phyloP scores from a whole-genome alignment of 1,140 invertebrate species.

The Dinothrombium tinctorium region DNA sequence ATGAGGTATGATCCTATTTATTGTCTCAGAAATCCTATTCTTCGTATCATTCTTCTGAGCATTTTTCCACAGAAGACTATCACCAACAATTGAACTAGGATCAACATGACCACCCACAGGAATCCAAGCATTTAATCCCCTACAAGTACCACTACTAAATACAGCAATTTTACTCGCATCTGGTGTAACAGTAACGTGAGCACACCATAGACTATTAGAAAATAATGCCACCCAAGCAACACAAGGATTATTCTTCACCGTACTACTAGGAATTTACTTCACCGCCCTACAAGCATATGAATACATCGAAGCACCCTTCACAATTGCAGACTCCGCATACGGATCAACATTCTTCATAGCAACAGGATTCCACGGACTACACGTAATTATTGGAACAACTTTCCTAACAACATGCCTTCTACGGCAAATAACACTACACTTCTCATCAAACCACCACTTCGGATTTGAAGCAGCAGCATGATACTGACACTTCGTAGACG shows the following conservation, averaged over 20 bases:
- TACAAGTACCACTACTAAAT: constrained; percentile 34
- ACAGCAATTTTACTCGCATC: constrained; percentile 31
- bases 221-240: constrained; percentile 23
- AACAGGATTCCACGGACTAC: constrained; percentile 43
- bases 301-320: constrained; percentile 26
- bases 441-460: constrained; percentile 35
- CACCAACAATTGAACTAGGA: constrained; percentile 34
- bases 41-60: constrained; percentile 35
- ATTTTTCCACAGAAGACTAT: constrained; percentile 35
- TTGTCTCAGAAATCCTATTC: constrained; percentile 35
- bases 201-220: constrained; percentile 30
- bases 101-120: constrained; percentile 28
- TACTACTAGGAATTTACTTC: constrained; percentile 30
- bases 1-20: constrained; percentile 35
- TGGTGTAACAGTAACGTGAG: constrained; percentile 29
- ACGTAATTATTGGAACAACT: constrained; percentile 39
- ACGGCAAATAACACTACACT: constrained; percentile 28
- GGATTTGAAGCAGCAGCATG: constrained; percentile 40
- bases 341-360: constrained; percentile 41
- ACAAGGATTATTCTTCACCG: constrained; percentile 24
- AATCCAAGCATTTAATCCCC: constrained; percentile 34
- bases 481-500: constrained; percentile 50
- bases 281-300: constrained; percentile 21
- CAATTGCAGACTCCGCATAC: constrained; percentile 33
- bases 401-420: constrained; percentile 31